phyloP scores from a whole-genome alignment of 1,140 invertebrate genomes.

The Bombus cullumanus region DNA sequence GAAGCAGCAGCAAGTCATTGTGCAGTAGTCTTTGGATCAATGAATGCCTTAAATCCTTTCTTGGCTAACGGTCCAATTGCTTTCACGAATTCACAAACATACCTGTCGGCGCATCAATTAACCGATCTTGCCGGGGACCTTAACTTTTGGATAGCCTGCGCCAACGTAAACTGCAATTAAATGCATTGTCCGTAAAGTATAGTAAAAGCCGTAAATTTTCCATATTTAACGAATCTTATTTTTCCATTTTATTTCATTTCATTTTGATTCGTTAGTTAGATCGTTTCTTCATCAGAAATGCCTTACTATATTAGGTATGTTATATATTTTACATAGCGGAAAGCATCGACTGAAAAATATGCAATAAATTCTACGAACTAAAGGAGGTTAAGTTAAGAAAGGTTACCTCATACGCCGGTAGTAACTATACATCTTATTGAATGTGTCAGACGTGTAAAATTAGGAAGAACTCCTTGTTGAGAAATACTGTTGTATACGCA shows the following conservation, averaged over 20 bases:
- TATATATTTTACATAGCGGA: neutral
- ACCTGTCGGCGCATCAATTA: neutral
- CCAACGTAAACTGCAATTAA: neutral
- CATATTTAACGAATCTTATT: neutral
- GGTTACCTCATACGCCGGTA: neutral
- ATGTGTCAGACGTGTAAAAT: neutral
- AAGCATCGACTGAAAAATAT: neutral
- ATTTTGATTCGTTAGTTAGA: neutral
- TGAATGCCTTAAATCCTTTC: constrained; percentile 8
- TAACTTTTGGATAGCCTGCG: neutral
- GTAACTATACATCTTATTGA: neutral
- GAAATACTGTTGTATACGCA: neutral
- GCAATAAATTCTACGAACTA: neutral
- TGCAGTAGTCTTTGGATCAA: neutral
- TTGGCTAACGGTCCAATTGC: neutral
- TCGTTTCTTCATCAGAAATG: neutral
- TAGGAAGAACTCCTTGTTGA: neutral
- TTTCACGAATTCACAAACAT: constrained; percentile 21
- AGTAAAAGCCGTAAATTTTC: neutral
- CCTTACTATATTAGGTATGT: too few species aligned
- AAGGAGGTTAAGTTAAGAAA: neutral
- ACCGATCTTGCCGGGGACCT: neutral
- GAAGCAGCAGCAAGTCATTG: too few species aligned
- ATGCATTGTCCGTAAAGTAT: neutral
- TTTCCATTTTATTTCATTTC: neutral